Percentiles rank a stretch among this genome's conserved stretches.
These are phyloP conservation scores for Fregata magnificens DNA, from an alignment of 2,113 vertebrate species.

Conservation along the genomic window DNA sequence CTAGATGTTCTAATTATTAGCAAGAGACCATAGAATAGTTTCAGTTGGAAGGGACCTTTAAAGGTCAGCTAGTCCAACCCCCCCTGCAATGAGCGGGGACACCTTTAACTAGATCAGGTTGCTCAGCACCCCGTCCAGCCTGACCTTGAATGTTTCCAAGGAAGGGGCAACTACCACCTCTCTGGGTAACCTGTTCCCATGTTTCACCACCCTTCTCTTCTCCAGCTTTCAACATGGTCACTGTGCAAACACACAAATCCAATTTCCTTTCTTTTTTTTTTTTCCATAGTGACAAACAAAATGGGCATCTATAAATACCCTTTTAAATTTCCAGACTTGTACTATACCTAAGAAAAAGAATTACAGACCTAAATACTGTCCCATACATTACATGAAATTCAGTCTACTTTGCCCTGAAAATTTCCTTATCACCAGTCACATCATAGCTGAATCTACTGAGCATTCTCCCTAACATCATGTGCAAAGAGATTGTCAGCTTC, in stretches of 20 bases:
- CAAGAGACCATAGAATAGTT: not conserved
- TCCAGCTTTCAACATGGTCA: not conserved
- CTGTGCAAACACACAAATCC: not conserved
- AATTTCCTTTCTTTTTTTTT: not conserved
- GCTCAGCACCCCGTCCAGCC: not conserved
- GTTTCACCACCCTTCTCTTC: not conserved
- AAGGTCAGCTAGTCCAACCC: not conserved
- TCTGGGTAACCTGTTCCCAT: too few relatives aligned
- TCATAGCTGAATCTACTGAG: not conserved
- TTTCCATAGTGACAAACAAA: not conserved
- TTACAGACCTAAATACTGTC: not conserved
- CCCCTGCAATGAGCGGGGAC: too few relatives aligned
- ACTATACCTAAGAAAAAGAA: not conserved
- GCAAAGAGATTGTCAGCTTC: not conserved
- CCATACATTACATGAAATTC: not conserved
- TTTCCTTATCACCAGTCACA: not conserved
- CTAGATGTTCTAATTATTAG: not conserved
- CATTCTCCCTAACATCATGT: not conserved
- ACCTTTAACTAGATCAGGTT: not conserved
- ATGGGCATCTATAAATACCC: not conserved
- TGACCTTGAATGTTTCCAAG: not conserved
- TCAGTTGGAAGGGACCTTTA: not conserved
- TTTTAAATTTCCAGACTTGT: not conserved
- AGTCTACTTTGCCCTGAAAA: not conserved
- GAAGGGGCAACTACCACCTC: not conserved